These are phyloP conservation scores for Acrobeloides nanus DNA, from an alignment of 2,888 invertebrate genomes.

Conservation along the genomic window DNA sequence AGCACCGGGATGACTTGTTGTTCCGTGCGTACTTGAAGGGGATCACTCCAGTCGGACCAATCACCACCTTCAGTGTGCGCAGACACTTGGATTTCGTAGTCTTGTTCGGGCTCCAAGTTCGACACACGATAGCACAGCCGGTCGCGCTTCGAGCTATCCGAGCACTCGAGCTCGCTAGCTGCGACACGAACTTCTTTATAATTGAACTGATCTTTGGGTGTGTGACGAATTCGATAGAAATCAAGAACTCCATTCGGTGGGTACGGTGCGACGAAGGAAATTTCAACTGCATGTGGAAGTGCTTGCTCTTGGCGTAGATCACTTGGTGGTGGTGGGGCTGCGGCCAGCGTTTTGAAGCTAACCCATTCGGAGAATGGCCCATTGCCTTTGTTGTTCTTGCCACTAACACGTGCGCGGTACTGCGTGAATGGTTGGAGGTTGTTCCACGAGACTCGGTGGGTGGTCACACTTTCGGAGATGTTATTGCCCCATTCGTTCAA, in stretches of 20 bases:
- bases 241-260: constrained; percentile 53
- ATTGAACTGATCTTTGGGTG: constrained; percentile 40
- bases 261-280: constrained; percentile 50
- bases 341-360: constrained; percentile 44
- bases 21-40: constrained; percentile 35
- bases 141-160: constrained; percentile 40
- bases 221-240: constrained; percentile 51
- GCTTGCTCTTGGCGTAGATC: constrained; percentile 48
- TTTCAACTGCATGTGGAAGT: constrained; percentile 49
- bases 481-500: constrained; percentile 46
- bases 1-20: constrained; percentile 49
- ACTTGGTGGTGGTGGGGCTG: constrained; percentile 46
- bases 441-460: constrained; percentile 45
- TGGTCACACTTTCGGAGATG: constrained; percentile 27
- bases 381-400: constrained; percentile 45
- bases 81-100: constrained; percentile 50
- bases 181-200: constrained; percentile 48
- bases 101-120: constrained; percentile 51
- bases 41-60: constrained; percentile 52
- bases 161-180: constrained; percentile 46
- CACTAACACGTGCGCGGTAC: constrained; percentile 50
- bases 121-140: constrained; percentile 52
- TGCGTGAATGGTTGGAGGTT: constrained; percentile 48
- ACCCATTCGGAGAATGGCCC: constrained; percentile 52
- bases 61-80: constrained; percentile 51